Evolutionary conservation across 64 coral and sea anemone species (phyloP).

Genomic region (Porites lutea): DNA sequence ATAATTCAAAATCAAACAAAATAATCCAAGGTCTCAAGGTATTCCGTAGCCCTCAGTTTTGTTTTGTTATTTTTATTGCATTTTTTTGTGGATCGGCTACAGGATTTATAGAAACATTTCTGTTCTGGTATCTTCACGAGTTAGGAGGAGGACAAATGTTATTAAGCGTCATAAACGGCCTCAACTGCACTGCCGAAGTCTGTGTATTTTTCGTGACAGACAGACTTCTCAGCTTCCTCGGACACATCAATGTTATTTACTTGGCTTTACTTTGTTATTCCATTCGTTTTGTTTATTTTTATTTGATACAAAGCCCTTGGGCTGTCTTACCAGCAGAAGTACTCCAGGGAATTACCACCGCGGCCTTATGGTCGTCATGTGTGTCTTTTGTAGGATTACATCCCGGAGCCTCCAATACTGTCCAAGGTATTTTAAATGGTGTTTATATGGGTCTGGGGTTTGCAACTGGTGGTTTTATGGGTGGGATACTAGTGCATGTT

Average conservation of each 20-base stretch:
- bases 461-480: slow-evolving; percentile 83
- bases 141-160: slow-evolving; percentile 89
- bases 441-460: slow-evolving; percentile 94
- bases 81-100: slow-evolving; percentile 96
- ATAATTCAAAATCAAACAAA: neutral
- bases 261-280: slow-evolving; percentile 86
- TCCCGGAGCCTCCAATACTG: slow-evolving; percentile 83
- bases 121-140: slow-evolving; percentile 98
- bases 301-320: slow-evolving; percentile 88
- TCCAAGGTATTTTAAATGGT: slow-evolving; percentile 90
- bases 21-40: slow-evolving; percentile 67
- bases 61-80: slow-evolving; percentile 88
- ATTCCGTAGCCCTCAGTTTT: slow-evolving; percentile 71
- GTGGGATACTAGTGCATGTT: slow-evolving; percentile 72
- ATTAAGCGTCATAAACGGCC: slow-evolving; percentile 83
- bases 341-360: slow-evolving; percentile 95
- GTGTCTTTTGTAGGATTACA: slow-evolving; percentile 95
- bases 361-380: slow-evolving; percentile 95
- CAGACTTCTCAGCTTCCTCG: slow-evolving; percentile 65
- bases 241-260: slow-evolving; percentile 89
- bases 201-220: slow-evolving; percentile 81
- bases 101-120: slow-evolving; percentile 95
- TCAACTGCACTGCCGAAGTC: slow-evolving; percentile 90
- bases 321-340: slow-evolving; percentile 88
- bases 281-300: slow-evolving; percentile 85